These are phyloP conservation scores for Galeopterus variegatus DNA, from an alignment of 2,113 vertebrate genomes.

Conservation along the genomic window DNA sequence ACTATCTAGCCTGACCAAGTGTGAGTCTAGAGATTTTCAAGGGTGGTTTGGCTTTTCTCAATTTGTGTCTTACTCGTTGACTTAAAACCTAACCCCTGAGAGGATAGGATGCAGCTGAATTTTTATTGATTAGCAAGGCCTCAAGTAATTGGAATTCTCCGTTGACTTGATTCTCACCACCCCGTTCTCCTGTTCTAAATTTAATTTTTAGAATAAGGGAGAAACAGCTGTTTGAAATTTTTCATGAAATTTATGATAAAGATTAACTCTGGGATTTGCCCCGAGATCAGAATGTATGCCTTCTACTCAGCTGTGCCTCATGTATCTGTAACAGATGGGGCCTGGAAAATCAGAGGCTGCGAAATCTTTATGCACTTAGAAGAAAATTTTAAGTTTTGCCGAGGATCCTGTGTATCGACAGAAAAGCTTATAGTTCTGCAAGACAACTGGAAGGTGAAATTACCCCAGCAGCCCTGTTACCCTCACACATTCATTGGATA, in stretches of 20 bases:
- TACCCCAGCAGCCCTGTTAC: neutral
- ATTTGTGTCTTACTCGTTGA: neutral
- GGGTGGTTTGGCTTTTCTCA: neutral
- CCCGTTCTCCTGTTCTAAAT: neutral
- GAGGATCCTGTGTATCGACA: neutral
- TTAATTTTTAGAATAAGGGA: neutral
- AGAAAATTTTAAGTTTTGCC: conserved; percentile 27
- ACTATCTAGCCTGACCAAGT: neutral
- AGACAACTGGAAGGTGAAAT: neutral
- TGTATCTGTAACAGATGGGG: neutral
- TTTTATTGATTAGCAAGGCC: neutral
- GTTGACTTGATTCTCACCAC: neutral
- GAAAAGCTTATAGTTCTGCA: neutral
- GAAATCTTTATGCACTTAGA: neutral
- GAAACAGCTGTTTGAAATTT: neutral
- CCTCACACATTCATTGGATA: rapidly evolving
- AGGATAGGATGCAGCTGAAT: neutral
- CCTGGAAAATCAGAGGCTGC: neutral
- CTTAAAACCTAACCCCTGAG: neutral
- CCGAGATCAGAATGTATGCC: neutral
- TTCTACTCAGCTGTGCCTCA: neutral
- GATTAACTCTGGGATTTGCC: neutral
- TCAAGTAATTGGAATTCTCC: neutral
- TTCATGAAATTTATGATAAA: neutral
- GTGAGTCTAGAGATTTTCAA: neutral